These are phyloP conservation scores for Agrochola lota DNA, from an alignment of 2,888 invertebrate genomes.

Conservation along the genomic window DNA sequence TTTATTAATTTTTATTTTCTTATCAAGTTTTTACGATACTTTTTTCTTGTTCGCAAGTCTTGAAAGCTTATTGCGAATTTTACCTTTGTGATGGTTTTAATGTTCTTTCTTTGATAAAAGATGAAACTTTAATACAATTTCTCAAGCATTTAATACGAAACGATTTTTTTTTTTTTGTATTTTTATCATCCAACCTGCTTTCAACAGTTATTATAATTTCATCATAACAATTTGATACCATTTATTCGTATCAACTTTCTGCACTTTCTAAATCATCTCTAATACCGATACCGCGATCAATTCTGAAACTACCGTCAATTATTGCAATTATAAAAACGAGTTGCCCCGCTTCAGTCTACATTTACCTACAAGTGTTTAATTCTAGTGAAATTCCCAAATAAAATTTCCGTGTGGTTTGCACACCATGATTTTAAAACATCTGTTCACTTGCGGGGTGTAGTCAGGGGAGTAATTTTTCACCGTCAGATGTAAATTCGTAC, in stretches of 20 bases:
- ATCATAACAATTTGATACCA: constrained; percentile 36
- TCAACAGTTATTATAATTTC: constrained; percentile 21
- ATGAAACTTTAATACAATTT: constrained; percentile 27
- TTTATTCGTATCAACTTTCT: constrained; percentile 54
- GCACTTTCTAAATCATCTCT: constrained; percentile 61
- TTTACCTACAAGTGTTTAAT: constrained; percentile 60
- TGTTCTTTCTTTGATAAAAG: constrained; percentile 42
- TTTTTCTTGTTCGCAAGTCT: constrained; percentile 51
- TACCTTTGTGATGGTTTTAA: constrained; percentile 49
- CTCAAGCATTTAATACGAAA: background rate
- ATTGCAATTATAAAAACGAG: constrained; percentile 66
- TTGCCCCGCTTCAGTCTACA: constrained; percentile 48
- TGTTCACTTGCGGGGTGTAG: constrained; percentile 78
- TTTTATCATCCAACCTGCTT: constrained; percentile 25
- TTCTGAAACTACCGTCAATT: constrained; percentile 60
- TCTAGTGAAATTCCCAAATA: constrained; percentile 62
- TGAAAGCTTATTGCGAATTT: constrained; percentile 53
- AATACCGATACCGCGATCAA: constrained; percentile 45
- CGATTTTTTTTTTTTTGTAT: background rate
- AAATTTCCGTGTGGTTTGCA: constrained; percentile 50
- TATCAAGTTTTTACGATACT: constrained; percentile 51
- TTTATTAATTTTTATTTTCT: constrained; percentile 63
- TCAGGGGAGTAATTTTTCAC: constrained; percentile 82
- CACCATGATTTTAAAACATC: constrained; percentile 76
- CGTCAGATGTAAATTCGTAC: constrained; percentile 82